Percentiles rank a stretch among this genome's conserved stretches.
These are phyloP conservation scores for Vanacampus margaritifer DNA, from an alignment of 2,113 vertebrate genomes.

Conservation along the genomic window DNA sequence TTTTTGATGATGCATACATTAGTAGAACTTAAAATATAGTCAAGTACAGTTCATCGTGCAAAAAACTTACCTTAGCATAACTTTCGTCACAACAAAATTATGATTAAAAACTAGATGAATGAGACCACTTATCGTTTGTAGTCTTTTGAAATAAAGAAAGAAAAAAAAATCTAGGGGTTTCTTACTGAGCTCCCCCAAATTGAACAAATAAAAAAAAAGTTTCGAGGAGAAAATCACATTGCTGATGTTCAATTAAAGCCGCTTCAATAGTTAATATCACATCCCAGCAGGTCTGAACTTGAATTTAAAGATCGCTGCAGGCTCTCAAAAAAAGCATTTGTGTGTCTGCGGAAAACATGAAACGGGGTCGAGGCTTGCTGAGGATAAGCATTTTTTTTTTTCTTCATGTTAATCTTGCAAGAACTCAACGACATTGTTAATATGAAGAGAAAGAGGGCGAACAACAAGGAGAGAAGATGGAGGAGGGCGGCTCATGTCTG, in stretches of 20 bases:
- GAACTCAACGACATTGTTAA: slow-evolving; percentile 10
- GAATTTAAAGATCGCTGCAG: slow-evolving; percentile 14
- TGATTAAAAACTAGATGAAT: too few relatives aligned
- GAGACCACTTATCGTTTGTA: too few relatives aligned
- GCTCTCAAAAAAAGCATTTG: slow-evolving; percentile 11
- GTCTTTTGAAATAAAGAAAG: too few relatives aligned
- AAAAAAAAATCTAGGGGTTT: too few relatives aligned
- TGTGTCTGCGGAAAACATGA: slow-evolving; percentile 1
- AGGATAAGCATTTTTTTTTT: background rate
- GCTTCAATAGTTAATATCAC: background rate
- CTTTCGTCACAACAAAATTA: too few relatives aligned
- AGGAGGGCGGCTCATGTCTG: slow-evolving; percentile 1
- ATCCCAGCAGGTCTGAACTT: background rate
- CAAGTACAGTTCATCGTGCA: too few relatives aligned
- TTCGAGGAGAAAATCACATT: background rate
- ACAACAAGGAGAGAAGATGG: background rate
- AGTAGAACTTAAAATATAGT: too few relatives aligned
- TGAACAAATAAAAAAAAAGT: background rate
- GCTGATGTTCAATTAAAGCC: background rate
- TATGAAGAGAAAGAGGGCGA: slow-evolving; percentile 12
- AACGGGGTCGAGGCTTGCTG: background rate
- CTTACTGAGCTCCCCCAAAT: background rate
- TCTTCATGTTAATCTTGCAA: background rate
- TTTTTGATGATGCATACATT: too few relatives aligned
- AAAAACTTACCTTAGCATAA: too few relatives aligned